These are phyloP conservation scores for Aphodius granarius DNA, from an alignment of 2,888 invertebrate genomes.

Conservation along the genomic window DNA sequence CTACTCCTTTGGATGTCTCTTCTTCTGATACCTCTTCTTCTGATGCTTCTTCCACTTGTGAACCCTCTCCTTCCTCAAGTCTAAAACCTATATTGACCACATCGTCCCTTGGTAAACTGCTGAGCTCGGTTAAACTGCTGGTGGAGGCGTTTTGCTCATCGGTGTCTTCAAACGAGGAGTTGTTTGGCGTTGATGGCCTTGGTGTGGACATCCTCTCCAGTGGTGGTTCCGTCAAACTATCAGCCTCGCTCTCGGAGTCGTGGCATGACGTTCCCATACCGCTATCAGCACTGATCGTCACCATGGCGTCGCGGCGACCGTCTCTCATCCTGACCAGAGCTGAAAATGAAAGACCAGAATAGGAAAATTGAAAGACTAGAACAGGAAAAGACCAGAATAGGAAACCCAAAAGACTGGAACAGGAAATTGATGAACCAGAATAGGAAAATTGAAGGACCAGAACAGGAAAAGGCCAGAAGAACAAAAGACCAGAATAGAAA, in stretches of 20 bases:
- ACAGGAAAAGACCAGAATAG: slow-evolving; percentile 16
- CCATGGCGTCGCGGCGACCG: slow-evolving; percentile 35
- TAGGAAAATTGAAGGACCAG: background rate
- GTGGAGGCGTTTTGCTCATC: slow-evolving; percentile 18
- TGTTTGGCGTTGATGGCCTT: background rate
- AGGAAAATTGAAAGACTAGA: background rate
- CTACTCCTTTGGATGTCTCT: too few species aligned
- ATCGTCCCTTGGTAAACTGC: slow-evolving; percentile 24
- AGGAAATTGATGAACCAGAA: too few species aligned
- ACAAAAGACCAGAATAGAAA: background rate
- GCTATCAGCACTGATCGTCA: slow-evolving; percentile 41
- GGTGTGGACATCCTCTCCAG: background rate
- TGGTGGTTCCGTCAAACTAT: slow-evolving; percentile 29
- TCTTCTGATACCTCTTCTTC: slow-evolving; percentile 10
- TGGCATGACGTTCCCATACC: slow-evolving; percentile 48
- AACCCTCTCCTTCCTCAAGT: slow-evolving; percentile 19
- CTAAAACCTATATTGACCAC: too few species aligned
- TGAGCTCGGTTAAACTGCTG: slow-evolving; percentile 6
- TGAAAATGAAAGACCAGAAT: too few species aligned
- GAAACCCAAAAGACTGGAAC: background rate
- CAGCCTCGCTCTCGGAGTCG: slow-evolving; percentile 46
- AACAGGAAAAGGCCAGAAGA: slow-evolving; percentile 16
- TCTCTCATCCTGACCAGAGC: slow-evolving; percentile 47
- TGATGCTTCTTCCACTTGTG: slow-evolving; percentile 25
- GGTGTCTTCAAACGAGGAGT: slow-evolving; percentile 22